Evolutionary conservation across 2,888 invertebrate genomes (phyloP).

Genomic region (Rhopalosiphum nymphaeae): DNA sequence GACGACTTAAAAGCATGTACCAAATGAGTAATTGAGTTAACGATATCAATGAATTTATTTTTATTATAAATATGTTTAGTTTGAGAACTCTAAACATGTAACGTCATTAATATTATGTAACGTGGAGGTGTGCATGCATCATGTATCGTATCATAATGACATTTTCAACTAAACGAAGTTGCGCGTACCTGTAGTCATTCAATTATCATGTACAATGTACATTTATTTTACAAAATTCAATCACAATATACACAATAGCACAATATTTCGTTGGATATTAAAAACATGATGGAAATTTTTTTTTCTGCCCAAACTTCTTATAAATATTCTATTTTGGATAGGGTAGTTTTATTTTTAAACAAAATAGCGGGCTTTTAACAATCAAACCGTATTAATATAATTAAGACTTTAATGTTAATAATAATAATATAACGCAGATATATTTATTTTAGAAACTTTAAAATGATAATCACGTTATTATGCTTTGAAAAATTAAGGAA

Average conservation of each 20-base stretch:
- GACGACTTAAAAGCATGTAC: not conserved
- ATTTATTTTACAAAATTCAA: not conserved
- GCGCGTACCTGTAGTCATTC: not conserved
- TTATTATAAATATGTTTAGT: not conserved
- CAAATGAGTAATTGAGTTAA: not conserved
- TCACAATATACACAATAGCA: not conserved
- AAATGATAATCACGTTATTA: not conserved
- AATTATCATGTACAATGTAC: not conserved
- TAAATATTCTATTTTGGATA: not conserved
- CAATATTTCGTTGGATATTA: not conserved
- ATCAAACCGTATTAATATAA: not conserved
- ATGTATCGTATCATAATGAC: not conserved
- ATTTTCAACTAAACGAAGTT: not conserved
- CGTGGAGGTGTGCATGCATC: not conserved
- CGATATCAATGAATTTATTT: not conserved
- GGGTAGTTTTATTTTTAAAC: not conserved
- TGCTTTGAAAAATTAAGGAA: not conserved
- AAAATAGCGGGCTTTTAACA: not conserved
- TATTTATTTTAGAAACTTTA: not conserved
- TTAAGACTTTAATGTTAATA: not conserved
- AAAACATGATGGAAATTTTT: not conserved
- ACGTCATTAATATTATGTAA: not conserved
- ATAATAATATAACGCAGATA: not conserved
- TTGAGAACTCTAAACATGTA: conserved; percentile 26
- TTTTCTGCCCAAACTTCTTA: not conserved